Base-by-base conservation (phyloP, 1,140 invertebrate genomes). In the Zaprionus kolodkinae region DNA sequence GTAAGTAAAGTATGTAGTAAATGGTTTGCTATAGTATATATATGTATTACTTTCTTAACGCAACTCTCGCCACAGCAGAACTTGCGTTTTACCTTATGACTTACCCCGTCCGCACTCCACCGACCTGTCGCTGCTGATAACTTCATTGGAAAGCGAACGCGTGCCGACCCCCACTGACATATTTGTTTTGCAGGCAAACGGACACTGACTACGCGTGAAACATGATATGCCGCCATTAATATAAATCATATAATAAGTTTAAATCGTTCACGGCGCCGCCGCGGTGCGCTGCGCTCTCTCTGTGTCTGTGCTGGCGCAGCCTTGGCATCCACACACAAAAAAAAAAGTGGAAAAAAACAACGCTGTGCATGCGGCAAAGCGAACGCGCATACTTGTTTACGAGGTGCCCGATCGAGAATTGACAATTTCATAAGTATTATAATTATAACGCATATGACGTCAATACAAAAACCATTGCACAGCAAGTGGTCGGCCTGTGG, bases 121-220 rank as follows among this genome's bases (percentile, higher is more conserved):
- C 72, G 78, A 89, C 73, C 78, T 90, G 78, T 85, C 86, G 78
- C 68, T 76, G 76, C 68, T 76, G 78, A 89, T 89, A 80, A 89
- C 81, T 89, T 89, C 84, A 89, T 89, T 76, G 81, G 72, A 81
- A 91, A 77, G 65, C 75, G 83, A 91, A 83, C 91, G 86, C 91
- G 91, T 92, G 91, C 91, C 91, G 90, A 92, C 91, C 91, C 91
- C 91, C 87, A 92, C 91, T 92, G 91, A 91, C 81, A 91, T 80
- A 88, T 92, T 91, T 91, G 81, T 77, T 83, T 72, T 86, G 74
- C 79, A 91, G 84, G 77, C 83, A 90, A 91, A 87, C 85, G 80
- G 66, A 78, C 87, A 78, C 75, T 76, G 74, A 88, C 70, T 79
- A 92, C 86, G 91, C 91, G 91, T 91, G 90, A 92, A 92, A 91